phyloP scores from a whole-genome alignment of 1,140 invertebrate genomes.

The Bombus huntii region DNA sequence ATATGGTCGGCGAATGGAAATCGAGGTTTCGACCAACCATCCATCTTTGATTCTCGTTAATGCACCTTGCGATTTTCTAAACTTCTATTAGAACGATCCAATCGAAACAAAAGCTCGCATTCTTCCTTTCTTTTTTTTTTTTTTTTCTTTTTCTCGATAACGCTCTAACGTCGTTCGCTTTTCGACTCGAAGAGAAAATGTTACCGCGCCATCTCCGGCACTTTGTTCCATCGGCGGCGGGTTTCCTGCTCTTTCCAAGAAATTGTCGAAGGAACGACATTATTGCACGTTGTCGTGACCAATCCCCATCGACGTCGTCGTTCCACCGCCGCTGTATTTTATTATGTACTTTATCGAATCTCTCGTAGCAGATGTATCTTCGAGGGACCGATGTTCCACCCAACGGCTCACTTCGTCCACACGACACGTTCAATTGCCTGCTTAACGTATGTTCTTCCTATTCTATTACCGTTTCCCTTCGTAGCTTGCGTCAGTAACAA shows the following conservation, averaged over 20 bases:
- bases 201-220: slow-evolving; percentile 41
- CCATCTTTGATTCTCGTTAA: background rate
- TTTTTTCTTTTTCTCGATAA: background rate
- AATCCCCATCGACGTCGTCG: slow-evolving; percentile 55
- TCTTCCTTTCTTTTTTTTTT: background rate
- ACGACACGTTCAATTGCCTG: background rate
- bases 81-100: background rate
- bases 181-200: slow-evolving; percentile 11
- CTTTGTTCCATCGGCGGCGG: slow-evolving; percentile 41
- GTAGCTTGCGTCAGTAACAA: no score
- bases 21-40: background rate
- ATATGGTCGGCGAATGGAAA: background rate
- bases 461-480: background rate
- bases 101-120: background rate
- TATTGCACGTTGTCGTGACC: slow-evolving; percentile 62
- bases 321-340: slow-evolving; percentile 53
- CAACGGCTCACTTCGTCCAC: background rate
- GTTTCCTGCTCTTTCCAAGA: slow-evolving; percentile 45
- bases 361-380: slow-evolving; percentile 14
- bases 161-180: slow-evolving; percentile 41
- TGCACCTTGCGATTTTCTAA: background rate
- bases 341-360: slow-evolving; percentile 63
- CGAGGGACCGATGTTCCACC: background rate
- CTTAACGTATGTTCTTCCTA: background rate
- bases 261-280: slow-evolving; percentile 63